A percentile compares a stretch with the other conserved stretches of the same genome.
Evolutionary conservation across 2,113 vertebrate genomes (phyloP).

Genomic region (Cynocephalus volans): DNA sequence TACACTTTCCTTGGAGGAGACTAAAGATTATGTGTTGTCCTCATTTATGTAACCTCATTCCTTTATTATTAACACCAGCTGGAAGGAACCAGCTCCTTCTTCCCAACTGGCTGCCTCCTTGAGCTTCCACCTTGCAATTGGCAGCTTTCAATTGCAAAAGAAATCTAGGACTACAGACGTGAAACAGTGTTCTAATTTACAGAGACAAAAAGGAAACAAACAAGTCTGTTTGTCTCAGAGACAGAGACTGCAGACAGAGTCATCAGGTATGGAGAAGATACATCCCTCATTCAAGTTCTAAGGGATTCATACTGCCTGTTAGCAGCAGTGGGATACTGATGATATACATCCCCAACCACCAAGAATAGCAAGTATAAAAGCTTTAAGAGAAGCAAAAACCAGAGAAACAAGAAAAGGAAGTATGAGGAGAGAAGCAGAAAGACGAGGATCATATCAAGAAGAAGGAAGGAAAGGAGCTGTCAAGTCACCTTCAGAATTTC

Average conservation of each 20-base stretch:
- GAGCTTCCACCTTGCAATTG: not conserved
- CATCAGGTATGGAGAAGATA: not conserved
- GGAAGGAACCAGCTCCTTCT: not conserved
- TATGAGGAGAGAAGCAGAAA: not conserved
- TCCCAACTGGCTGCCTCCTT: not conserved
- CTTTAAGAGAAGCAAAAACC: not conserved
- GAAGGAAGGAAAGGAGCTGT: not conserved
- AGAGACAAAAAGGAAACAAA: not conserved
- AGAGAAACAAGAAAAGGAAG: not conserved
- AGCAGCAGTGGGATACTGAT: not conserved
- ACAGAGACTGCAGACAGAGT: not conserved
- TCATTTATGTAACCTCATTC: not conserved
- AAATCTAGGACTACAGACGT: not conserved
- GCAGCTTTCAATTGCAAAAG: constrained; percentile 11
- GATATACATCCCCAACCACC: not conserved
- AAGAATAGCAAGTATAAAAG: not conserved
- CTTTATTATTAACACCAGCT: not conserved
- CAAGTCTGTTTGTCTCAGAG: not conserved
- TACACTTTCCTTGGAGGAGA: not conserved
- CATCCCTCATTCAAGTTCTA: not conserved
- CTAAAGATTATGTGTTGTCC: not conserved
- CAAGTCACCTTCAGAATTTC: constrained; percentile 35
- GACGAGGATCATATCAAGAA: not conserved
- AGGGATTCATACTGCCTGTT: not conserved
- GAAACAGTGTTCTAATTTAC: not conserved